phyloP scores from a whole-genome alignment of 2,888 invertebrate species.

The Cataglyphis albicans region DNA sequence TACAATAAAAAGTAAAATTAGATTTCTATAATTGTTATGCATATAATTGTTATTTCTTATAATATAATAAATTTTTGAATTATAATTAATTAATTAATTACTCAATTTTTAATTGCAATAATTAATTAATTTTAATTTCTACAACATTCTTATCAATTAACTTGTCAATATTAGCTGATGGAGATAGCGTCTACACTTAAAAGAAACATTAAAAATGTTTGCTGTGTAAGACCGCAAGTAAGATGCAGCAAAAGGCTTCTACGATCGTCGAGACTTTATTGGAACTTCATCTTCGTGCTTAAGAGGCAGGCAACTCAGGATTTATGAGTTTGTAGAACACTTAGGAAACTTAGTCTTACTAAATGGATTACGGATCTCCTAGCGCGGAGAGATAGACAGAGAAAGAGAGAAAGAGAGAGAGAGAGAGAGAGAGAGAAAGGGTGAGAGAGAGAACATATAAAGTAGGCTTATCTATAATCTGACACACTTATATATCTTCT shows the following conservation, averaged over 20 bases:
- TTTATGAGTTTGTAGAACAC: conserved; percentile 68
- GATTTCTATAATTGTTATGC: neutral
- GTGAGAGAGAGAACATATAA: conserved; percentile 13
- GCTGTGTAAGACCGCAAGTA: conserved; percentile 29
- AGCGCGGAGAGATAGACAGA: conserved; percentile 45
- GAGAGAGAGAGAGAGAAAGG: neutral
- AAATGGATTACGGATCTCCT: conserved; percentile 65
- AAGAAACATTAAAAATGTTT: conserved; percentile 29
- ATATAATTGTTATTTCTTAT: too few relatives aligned
- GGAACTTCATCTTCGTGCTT: conserved; percentile 63
- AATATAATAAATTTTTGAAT: too few relatives aligned
- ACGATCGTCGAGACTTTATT: conserved; percentile 51
- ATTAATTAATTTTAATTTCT: neutral
- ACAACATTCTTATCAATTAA: neutral
- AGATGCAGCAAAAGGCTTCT: conserved; percentile 33
- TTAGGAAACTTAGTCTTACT: conserved; percentile 64
- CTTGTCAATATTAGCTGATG: neutral
- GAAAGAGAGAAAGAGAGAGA: too few relatives aligned
- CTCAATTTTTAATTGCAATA: too few relatives aligned
- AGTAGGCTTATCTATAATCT: conserved; percentile 60
- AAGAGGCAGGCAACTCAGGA: conserved; percentile 62
- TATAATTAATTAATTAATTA: too few relatives aligned
- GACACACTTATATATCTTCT: conserved; percentile 72
- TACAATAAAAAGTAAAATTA: neutral
- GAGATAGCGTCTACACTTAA: neutral